These are phyloP conservation scores for Cossypha niveicapilla DNA, from an alignment of 2,797 vertebrate genomes.

Conservation along the genomic window DNA sequence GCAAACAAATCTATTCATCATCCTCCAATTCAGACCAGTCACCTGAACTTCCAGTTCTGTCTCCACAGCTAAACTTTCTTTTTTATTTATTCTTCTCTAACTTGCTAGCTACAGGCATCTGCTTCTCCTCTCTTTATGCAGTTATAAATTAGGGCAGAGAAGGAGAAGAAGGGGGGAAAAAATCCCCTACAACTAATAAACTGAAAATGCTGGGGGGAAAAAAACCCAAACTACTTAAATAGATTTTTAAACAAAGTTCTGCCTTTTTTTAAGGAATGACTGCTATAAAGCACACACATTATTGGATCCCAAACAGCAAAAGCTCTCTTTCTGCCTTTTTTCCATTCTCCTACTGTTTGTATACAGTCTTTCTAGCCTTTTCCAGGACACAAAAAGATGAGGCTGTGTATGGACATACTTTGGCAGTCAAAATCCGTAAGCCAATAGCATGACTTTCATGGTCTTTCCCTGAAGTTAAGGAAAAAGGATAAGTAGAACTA, in stretches of 20 bases:
- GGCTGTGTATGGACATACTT: neutral
- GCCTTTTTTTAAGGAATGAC: neutral
- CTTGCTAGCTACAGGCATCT: neutral
- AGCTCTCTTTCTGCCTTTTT: neutral
- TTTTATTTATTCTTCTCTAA: neutral
- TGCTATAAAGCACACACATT: neutral
- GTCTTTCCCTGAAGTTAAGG: neutral
- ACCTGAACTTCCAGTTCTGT: neutral
- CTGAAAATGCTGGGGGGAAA: neutral
- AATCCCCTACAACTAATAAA: neutral
- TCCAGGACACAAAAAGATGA: neutral
- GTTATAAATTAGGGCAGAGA: neutral
- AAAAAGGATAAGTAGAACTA: neutral
- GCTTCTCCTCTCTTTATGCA: neutral
- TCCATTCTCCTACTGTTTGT: neutral
- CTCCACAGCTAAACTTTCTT: neutral
- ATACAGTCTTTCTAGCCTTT: neutral
- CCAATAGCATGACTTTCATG: neutral
- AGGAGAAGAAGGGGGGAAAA: neutral
- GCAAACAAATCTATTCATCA: constrained; percentile 30
- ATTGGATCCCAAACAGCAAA: neutral
- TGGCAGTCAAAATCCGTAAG: neutral
- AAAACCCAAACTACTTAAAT: neutral
- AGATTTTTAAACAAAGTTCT: neutral
- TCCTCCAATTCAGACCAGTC: constrained; percentile 25